phyloP scores from a whole-genome alignment of 2,888 invertebrate species.

The Cheilosia vulpina region DNA sequence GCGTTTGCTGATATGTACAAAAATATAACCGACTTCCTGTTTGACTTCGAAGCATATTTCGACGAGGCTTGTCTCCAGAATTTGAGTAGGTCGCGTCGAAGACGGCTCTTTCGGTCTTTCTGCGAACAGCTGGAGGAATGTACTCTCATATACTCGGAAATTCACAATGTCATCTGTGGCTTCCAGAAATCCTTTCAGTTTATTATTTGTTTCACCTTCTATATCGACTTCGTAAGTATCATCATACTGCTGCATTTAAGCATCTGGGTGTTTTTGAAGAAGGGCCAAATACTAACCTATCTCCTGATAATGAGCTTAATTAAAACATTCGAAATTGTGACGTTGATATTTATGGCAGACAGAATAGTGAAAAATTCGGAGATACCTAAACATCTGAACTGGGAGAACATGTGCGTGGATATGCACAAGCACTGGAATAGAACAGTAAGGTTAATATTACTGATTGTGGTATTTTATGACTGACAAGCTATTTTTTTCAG shows the following conservation, averaged over 20 bases:
- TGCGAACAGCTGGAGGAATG: conserved; percentile 78
- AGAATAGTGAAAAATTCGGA: conserved; percentile 76
- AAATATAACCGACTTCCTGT: too few relatives aligned
- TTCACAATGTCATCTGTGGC: conserved; percentile 76
- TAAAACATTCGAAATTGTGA: conserved; percentile 77
- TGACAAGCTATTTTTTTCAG: background rate
- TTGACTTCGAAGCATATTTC: too few relatives aligned
- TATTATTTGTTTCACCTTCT: conserved; percentile 79
- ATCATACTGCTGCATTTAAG: conserved; percentile 78
- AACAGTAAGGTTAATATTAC: conserved; percentile 76
- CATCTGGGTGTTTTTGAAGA: conserved; percentile 76
- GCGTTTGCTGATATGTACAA: too few relatives aligned
- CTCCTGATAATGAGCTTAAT: conserved; percentile 75
- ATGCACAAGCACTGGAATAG: conserved; percentile 80
- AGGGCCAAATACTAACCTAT: conserved; percentile 61
- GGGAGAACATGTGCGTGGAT: conserved; percentile 79
- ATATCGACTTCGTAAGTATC: conserved; percentile 78
- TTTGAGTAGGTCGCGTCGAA: background rate
- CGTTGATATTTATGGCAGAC: conserved; percentile 78
- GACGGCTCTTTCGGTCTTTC: conserved; percentile 75
- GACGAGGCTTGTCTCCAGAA: background rate
- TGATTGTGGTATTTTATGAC: background rate
- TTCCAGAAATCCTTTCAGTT: conserved; percentile 78
- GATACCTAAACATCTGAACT: conserved; percentile 76
- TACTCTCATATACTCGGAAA: conserved; percentile 77